Evolutionary conservation across 1,140 invertebrate genomes (phyloP), one percentile per base, ranked within the genome.

Genomic region (Zaprionus vittiger): DNA sequence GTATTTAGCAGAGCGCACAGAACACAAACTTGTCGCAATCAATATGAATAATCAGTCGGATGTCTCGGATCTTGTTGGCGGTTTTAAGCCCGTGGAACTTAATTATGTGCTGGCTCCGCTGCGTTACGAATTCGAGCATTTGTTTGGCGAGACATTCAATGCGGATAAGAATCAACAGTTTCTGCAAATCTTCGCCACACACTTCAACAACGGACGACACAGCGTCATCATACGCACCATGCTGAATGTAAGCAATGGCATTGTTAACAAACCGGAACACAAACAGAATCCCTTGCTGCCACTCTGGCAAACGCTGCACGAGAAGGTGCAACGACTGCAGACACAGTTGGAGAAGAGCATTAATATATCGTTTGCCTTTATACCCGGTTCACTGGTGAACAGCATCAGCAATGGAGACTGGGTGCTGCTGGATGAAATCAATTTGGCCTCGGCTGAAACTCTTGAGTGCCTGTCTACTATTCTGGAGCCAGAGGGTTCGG

Each of bases 31-130:
- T 14, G 94, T 97, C 47, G 98, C 99, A 0, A 97, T 99, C n/a
- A 99, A 99, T 93, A 97, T 99, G 96, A 99, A 99, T 92, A 99
- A 99, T 92, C 99, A 99, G 93, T 99, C 97, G 80, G 99, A 99
- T 93, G 98, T 97, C 57, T 95, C 97, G 3, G 99, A 99, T 94
- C 94, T 99, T 12, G 94, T 99, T 2, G 99, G 99, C 81, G 99
- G 99, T 2, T 99, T 97, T 83, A 99, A 99, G 93, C 99, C 99
- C 0, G 96, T 99, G 0, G 98, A 99, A 93, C 90, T 99, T 3
- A 97, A 96, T 91, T 96, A 96, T 83, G 94, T 98, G 1, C 95
- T 99, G 5, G 93, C 94, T 56, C 97, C 98, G 1, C 94, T 99
- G 7, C 94, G 95, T 73, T 92, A 91, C 9, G 97, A 99, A 85